Base-by-base conservation (phyloP, 2,888 invertebrate species). In the Brachyopa scutellaris region DNA sequence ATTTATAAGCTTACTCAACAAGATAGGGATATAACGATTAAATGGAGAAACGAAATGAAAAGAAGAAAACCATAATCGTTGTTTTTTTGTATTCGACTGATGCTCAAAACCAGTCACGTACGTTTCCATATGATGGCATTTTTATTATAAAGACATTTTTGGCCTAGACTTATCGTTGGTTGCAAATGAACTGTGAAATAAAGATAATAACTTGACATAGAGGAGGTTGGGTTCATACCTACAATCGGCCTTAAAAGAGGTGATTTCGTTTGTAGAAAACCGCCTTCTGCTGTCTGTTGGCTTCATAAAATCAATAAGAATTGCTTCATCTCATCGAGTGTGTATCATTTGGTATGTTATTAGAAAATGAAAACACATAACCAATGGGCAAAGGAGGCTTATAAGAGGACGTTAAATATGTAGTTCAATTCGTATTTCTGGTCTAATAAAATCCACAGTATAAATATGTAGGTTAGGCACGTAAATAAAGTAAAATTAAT, bases 131-230 rank as follows among this genome's bases (percentile, higher is more conserved):
- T 66, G 66, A 55, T 33, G 57, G 17, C 36, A 19, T 23, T 42
- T 67, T 55, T 69, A 55, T 57, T 69, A 69, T 45, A n/a, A 21
- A 36, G 36, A 69, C 47, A 69, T 69, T 47, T 55, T 47, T 36
- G 36, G 57, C 33, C 53, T 69, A 45, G 57, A 36, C 45, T 38
- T 26, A 38, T 69, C 57, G 47, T 36, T 33, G 15, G 57, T 19
- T 57, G 57, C 29, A 47, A 69, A 57, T 45, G 69, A 69, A 69
- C 69, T 57, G 69, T 57, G 47, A 69, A 69, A 69, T 36, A 69
- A 47, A 69, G 57, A 69, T 69, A 69, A 69, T 69, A 36, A 51
- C 53, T 31, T 31, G 15, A 31, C 29, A 53, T 11, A 61, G 9
- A 11, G 31, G 33, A 45, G 8, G 21, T n/a, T n/a, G n/a, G 40